Conservation (phyloP, 2,888 invertebrate genomes). For the Protodeltote pygarga region DNA sequence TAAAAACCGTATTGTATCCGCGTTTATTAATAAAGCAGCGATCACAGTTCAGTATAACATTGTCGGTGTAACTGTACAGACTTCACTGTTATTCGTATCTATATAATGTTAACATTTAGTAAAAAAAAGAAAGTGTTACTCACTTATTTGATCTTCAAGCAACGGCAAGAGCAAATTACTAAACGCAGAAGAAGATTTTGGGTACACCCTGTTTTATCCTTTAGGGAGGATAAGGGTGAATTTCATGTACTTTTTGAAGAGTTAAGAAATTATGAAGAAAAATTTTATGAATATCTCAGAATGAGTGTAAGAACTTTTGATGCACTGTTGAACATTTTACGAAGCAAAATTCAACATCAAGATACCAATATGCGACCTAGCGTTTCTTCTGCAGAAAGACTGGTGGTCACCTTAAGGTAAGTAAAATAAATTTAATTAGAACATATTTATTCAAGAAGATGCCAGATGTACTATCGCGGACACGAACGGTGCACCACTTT, state of each 20-base stretch:
- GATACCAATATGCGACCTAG: constrained; percentile 25
- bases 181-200: constrained; percentile 3
- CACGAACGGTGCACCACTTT: too few relatives aligned
- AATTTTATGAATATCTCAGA: constrained; percentile 31
- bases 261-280: constrained; percentile 28
- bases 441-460: constrained; percentile 2
- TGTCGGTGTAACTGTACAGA: constrained; percentile 3
- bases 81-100: constrained; percentile 3
- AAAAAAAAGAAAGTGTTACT: too few relatives aligned
- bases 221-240: constrained; percentile 4
- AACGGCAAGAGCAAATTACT: too few relatives aligned
- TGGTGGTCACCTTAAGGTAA: constrained; percentile 35
- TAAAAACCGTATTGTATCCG: too few relatives aligned
- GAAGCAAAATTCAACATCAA: constrained; percentile 24
- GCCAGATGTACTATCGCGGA: neutral
- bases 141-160: too few relatives aligned
- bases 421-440: constrained; percentile 22
- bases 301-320: constrained; percentile 30
- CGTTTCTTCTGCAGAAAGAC: constrained; percentile 24
- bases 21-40: constrained; percentile 2
- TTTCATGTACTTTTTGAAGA: constrained; percentile 13
- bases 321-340: constrained; percentile 20
- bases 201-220: constrained; percentile 3
- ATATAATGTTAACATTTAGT: too few relatives aligned
- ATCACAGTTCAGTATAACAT: constrained; percentile 3